Base-by-base conservation (phyloP, 2,888 invertebrate genomes). In the Nomada ferruginata region DNA sequence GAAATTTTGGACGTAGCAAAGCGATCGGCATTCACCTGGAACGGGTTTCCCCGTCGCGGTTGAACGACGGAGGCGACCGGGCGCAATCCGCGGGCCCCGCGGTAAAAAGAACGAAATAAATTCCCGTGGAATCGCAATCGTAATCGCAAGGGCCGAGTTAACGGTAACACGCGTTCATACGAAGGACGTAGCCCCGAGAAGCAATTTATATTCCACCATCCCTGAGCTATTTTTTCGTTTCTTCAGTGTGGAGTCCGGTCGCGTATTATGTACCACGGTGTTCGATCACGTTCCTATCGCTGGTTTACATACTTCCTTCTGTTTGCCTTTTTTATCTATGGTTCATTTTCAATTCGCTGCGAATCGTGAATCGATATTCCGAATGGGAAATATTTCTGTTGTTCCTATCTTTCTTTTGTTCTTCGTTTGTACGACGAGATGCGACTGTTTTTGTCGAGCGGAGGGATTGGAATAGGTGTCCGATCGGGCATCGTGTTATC, bases 31-130 rank as follows among this genome's bases (percentile, higher is more conserved):
- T 64, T 1, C 23, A 71, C 76, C 81, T 82, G 75, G 83, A 83
- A 86, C 86, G 78, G 82, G 85, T 86, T 85, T 63, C 57, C 76
- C 85, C 86, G 86, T 86, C 77, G 87, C 83, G 87, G 85, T 86
- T 79, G 86, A 83, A 85, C 85, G 83, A 82, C 83, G 86, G 83
- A 85, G 86, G 79, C 83, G 86, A 85, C 82, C 80, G 69, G 82
- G 76, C 83, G 85, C 78, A 74, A 86, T 84, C 76, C 77, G 53
- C 75, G 74, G 65, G 42, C 73, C 29, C 72, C 75, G 75, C 11
- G 52, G 73, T 66, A 83, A 86, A 87, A 85, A 76, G 80, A 86
- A 80, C 60, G 68, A 81, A 82, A 84, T 74, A 85, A 82, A 82
- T 76, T 77, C 78, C 70, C 52, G 61, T 61, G 69, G 44, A 53